A percentile compares a stretch with the other conserved stretches of the same genome.
Evolutionary conservation across 2,888 invertebrate genomes (phyloP).

Genomic region (Leucoma salicis): DNA sequence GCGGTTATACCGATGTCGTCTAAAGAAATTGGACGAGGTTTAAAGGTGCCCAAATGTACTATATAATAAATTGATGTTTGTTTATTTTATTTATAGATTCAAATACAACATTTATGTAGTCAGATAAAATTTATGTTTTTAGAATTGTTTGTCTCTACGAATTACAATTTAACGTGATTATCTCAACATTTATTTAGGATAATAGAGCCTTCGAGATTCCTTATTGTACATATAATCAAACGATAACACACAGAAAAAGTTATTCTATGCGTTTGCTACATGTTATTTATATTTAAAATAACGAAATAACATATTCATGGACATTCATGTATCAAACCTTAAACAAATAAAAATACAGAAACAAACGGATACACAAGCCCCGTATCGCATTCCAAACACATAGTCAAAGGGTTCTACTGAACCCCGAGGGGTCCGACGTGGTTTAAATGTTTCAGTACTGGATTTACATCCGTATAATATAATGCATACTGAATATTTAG

Average conservation of each 20-base stretch:
- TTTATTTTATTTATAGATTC: conserved; percentile 22
- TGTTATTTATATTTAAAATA: not conserved
- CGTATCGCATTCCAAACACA: conserved; percentile 36
- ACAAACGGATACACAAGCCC: conserved; percentile 15
- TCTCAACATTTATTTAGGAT: no score
- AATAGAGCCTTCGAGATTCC: no score
- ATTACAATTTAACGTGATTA: no score
- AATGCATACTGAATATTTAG: conserved; percentile 51
- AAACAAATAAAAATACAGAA: conserved; percentile 10
- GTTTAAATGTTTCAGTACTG: conserved; percentile 70
- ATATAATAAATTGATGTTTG: conserved; percentile 30
- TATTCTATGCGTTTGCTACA: no score
- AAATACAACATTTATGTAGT: no score
- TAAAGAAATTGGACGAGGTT: conserved; percentile 71
- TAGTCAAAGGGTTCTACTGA: conserved; percentile 32
- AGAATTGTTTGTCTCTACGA: no score
- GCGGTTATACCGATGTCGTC: conserved; percentile 54
- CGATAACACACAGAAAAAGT: no score
- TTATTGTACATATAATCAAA: no score
- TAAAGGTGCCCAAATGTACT: conserved; percentile 47
- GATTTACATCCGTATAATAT: conserved; percentile 59
- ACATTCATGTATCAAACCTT: not conserved
- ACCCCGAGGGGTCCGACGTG: conserved; percentile 57
- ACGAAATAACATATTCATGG: not conserved
- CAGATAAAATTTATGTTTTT: no score